Base-by-base conservation (phyloP, 2,888 invertebrate genomes). In the Creontiades dilutus region DNA sequence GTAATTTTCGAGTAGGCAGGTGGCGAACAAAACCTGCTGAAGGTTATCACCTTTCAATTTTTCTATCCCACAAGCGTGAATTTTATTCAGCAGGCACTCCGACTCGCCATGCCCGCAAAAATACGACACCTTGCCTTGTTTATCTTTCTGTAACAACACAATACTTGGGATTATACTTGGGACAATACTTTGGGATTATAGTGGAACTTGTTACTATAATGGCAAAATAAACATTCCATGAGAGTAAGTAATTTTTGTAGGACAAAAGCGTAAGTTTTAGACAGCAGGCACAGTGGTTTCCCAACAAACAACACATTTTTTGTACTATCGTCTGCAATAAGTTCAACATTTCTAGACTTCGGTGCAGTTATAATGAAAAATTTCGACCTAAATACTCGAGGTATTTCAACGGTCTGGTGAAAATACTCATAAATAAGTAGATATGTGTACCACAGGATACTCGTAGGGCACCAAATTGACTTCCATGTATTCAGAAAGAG, bases 1-100 rank as follows among this genome's bases (percentile, higher is more conserved):
- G 76, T 47, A 87, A 16, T 87, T 3, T 12, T 76, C 76, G 27
- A 87, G 76, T 4, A 87, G 57, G 19, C 87, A 87, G 48, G 28
- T 76, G 27, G 87, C 78, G 0, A 87, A n/a, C 13, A 87, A 48
- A 14, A 78, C 78, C 48, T 52, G 48, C 27, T 14, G n/a, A 0
- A 87, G 48, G 27, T 75, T 86, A 23, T n/a, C 9, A 12, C 19
- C 52, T n/a, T 19, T 76, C 5, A 46, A 13, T 27, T 47, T 23
- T 27, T 11, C 16, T 23, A 87, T 19, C 0, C 52, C 76, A 57
- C 87, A 87, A 0, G 87, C 87, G 27, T 87, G 87, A 14, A 87
- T 87, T 23, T 52, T 76, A n/a, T 47, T 78, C 3, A 75, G 48
- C 23, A 57, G 57, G 23, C 87, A 87, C 27, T 87, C 87, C 0